Percentiles rank a stretch among this genome's conserved stretches.
These are phyloP conservation scores for Chrysolina oricalcia DNA, from an alignment of 2,888 invertebrate genomes.

Conservation along the genomic window DNA sequence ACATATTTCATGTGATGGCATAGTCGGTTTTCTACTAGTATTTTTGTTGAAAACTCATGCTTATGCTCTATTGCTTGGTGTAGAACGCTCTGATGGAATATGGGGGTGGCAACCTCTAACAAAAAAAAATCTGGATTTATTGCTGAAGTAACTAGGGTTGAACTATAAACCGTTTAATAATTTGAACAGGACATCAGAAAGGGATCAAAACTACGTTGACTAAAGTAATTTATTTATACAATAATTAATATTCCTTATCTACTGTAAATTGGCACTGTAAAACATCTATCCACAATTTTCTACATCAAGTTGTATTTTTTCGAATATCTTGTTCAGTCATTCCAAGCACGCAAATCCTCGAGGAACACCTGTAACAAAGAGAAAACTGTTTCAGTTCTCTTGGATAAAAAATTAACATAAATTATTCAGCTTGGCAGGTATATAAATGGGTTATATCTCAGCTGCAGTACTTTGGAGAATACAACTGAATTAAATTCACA, in stretches of 20 bases:
- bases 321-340: slow-evolving; percentile 38
- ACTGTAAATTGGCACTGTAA: slow-evolving; percentile 54
- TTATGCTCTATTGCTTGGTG: no score
- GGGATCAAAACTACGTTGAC: background rate
- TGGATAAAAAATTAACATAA: background rate
- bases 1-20: no score
- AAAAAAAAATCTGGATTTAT: no score
- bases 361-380: slow-evolving; percentile 43
- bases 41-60: no score
- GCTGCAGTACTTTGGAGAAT: background rate
- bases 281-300: slow-evolving; percentile 52
- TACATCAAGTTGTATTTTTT: slow-evolving; percentile 42
- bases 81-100: no score
- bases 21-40: no score
- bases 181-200: no score
- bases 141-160: no score
- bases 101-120: no score
- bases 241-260: slow-evolving; percentile 39
- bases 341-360: background rate
- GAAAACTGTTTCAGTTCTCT: slow-evolving; percentile 36
- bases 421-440: background rate
- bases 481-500: no score
- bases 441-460: background rate
- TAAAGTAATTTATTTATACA: slow-evolving; percentile 38
- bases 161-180: no score